Conservation (phyloP, 2,888 invertebrate genomes). For the Pristionchus arcanus region DNA sequence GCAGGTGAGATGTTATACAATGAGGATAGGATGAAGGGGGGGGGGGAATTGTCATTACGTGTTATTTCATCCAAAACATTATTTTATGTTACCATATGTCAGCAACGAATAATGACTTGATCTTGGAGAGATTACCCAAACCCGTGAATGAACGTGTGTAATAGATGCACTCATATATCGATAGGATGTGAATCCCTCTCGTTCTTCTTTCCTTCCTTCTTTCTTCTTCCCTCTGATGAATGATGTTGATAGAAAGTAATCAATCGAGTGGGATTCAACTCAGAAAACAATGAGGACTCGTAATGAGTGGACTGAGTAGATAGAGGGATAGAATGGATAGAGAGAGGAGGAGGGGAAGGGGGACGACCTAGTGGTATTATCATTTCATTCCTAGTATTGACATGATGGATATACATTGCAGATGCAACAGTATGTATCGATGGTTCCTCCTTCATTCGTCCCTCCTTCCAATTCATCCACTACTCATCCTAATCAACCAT, state of each 20-base stretch:
- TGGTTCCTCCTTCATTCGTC: conserved; percentile 42
- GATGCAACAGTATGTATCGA: conserved; percentile 61
- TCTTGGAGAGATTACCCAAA: background rate
- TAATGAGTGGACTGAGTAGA: conserved; percentile 7
- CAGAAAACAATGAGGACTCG: conserved; percentile 45
- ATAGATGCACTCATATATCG: background rate
- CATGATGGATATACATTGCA: conserved; percentile 33
- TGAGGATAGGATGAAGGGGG: background rate
- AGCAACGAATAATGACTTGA: background rate
- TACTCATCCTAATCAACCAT: background rate
- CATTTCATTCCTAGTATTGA: background rate
- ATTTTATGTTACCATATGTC: no score
- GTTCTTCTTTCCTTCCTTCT: background rate
- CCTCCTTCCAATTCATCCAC: background rate
- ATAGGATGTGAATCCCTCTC: background rate
- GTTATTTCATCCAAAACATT: no score
- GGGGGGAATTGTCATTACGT: background rate
- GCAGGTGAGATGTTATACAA: conserved; percentile 84
- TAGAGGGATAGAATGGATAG: background rate
- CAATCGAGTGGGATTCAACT: conserved; percentile 20
- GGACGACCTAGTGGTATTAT: no score
- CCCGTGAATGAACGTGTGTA: background rate
- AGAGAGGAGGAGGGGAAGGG: background rate
- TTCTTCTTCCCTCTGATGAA: background rate
- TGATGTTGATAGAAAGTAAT: conserved; percentile 34